A percentile compares a stretch with the other conserved stretches of the same genome.
Conservation (phyloP, 2,113 vertebrate species). For the Rafetus swinhoei region DNA sequence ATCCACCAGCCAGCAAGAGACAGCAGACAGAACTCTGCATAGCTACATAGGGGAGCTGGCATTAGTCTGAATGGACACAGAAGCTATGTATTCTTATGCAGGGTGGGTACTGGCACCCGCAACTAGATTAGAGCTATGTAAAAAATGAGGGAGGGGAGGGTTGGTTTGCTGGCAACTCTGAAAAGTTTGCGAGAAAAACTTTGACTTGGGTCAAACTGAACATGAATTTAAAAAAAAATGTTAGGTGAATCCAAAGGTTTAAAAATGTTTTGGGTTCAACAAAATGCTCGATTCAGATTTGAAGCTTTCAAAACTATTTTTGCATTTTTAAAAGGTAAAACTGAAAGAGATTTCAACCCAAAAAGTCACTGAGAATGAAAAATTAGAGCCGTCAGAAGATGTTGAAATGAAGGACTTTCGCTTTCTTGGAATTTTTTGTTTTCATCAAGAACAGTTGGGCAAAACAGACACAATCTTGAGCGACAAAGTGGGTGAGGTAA, state of each 20-base stretch:
- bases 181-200: neutral
- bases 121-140: neutral
- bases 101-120: neutral
- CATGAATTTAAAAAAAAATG: neutral
- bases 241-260: neutral
- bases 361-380: neutral
- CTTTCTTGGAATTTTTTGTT: neutral
- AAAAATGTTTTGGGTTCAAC: neutral
- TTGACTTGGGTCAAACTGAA: neutral
- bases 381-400: neutral
- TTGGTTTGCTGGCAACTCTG: neutral
- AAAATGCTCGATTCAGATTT: neutral
- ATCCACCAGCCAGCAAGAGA: constrained; percentile 8
- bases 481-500: neutral
- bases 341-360: neutral
- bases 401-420: neutral
- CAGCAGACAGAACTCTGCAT: constrained; percentile 42
- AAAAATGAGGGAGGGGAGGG: neutral
- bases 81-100: neutral
- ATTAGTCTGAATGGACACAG: neutral
- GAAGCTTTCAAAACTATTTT: neutral
- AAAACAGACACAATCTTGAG: neutral
- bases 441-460: neutral
- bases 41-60: neutral
- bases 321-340: neutral